These are phyloP conservation scores for Casuarius casuarius DNA, from an alignment of 2,113 vertebrate genomes.

Conservation along the genomic window DNA sequence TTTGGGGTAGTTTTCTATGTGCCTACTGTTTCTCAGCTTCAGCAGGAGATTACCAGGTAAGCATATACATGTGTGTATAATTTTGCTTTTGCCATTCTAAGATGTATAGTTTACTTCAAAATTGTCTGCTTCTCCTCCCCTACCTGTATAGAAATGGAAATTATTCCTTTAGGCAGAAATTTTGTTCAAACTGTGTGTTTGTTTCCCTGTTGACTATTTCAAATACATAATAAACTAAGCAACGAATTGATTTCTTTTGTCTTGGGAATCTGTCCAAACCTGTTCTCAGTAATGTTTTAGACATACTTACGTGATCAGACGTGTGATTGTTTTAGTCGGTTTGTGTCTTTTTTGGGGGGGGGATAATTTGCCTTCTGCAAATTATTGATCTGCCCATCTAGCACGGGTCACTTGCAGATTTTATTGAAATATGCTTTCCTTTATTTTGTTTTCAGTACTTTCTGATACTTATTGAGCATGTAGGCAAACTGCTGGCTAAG, in stretches of 20 bases:
- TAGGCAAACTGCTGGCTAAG: not conserved
- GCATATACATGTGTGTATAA: not conserved
- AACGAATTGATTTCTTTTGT: not conserved
- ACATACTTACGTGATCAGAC: not conserved
- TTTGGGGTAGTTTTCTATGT: conserved; percentile 97
- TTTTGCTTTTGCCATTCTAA: not conserved
- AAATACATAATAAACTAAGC: not conserved
- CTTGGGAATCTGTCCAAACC: not conserved
- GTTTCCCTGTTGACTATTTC: not conserved
- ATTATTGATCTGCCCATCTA: not conserved
- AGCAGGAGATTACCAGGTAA: conserved; percentile 98
- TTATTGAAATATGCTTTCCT: not conserved
- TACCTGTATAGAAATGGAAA: not conserved
- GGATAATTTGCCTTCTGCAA: not conserved
- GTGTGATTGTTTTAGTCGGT: not conserved
- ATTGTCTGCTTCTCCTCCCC: not conserved
- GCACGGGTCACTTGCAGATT: not conserved
- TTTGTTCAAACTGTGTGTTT: not conserved
- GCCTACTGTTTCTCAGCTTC: conserved; percentile 90
- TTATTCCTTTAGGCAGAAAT: not conserved
- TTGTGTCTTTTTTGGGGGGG: not conserved
- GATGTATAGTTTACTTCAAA: not conserved
- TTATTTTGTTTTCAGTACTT: conserved; percentile 2
- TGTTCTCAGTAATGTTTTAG: not conserved
- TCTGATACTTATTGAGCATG: not conserved